Evolutionary conservation across 2,888 invertebrate species (phyloP).

Genomic region (Sturmia bella): DNA sequence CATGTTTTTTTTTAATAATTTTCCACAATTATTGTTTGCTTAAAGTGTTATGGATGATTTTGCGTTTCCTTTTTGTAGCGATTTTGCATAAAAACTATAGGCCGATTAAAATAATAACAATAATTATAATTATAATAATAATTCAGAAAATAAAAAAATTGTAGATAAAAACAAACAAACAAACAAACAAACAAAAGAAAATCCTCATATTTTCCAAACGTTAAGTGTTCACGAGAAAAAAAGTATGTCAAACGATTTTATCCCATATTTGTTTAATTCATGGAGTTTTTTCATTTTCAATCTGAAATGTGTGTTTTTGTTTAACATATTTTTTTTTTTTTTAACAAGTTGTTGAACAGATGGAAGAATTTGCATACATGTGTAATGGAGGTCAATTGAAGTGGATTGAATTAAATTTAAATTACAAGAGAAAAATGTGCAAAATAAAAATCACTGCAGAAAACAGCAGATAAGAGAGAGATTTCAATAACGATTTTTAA

Average conservation of each 20-base stretch:
- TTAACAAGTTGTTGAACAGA: conserved; percentile 12
- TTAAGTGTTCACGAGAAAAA: conserved; percentile 8
- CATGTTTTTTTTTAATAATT: no score
- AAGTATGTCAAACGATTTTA: background rate
- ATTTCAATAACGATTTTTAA: no score
- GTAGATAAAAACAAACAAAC: conserved; percentile 3
- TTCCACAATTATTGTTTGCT: background rate
- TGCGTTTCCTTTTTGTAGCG: background rate
- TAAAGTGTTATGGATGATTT: conserved; percentile 3
- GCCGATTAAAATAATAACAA: conserved; percentile 39
- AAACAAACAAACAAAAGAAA: no score
- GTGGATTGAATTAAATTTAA: background rate
- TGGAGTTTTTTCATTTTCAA: background rate
- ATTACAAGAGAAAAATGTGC: background rate
- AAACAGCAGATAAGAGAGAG: no score
- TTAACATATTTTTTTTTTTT: background rate
- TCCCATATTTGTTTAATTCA: conserved; percentile 9
- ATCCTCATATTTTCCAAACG: conserved; percentile 10
- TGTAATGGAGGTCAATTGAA: background rate
- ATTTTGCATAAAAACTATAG: conserved; percentile 26
- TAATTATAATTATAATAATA: conserved; percentile 47
- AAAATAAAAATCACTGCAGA: no score
- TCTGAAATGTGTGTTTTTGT: background rate
- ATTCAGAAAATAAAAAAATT: conserved; percentile 28
- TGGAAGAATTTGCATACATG: conserved; percentile 2